Percentiles rank a stretch among this genome's conserved stretches.
Evolutionary conservation across 1,140 invertebrate genomes (phyloP).

Genomic region (Euura lappo): DNA sequence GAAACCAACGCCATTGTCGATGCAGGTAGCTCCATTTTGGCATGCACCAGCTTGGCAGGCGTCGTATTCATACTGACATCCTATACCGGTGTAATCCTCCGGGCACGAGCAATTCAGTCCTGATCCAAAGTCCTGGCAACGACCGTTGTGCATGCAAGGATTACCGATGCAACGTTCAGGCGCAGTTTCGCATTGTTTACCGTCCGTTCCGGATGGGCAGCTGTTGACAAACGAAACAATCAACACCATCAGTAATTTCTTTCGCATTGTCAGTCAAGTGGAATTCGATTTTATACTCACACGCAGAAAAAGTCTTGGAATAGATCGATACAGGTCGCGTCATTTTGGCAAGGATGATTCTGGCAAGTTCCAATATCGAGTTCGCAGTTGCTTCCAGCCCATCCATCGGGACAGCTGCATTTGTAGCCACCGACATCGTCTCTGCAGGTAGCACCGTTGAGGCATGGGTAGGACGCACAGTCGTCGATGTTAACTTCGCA

Average conservation of each 20-base stretch:
- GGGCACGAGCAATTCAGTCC: slow-evolving; percentile 93
- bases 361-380: slow-evolving; percentile 86
- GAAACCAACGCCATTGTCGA: slow-evolving; percentile 84
- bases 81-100: slow-evolving; percentile 83
- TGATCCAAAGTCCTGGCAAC: slow-evolving; percentile 93
- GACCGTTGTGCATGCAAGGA: slow-evolving; percentile 94
- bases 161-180: slow-evolving; percentile 95
- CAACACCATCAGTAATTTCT: slow-evolving; percentile 2
- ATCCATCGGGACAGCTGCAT: slow-evolving; percentile 85
- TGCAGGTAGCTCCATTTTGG: slow-evolving; percentile 90
- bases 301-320: slow-evolving; percentile 97
- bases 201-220: slow-evolving; percentile 92
- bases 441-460: slow-evolving; percentile 87
- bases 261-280: not conserved
- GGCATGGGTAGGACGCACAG: slow-evolving; percentile 84
- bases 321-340: slow-evolving; percentile 90
- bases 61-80: slow-evolving; percentile 93
- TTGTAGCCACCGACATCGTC: slow-evolving; percentile 86
- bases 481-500: slow-evolving; percentile 91
- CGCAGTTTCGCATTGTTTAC: slow-evolving; percentile 93
- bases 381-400: slow-evolving; percentile 89
- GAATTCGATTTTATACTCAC: slow-evolving; percentile 62
- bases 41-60: slow-evolving; percentile 88
- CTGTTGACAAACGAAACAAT: slow-evolving; percentile 46
- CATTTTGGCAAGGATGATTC: slow-evolving; percentile 87